phyloP scores from a whole-genome alignment of 2,888 invertebrate species.

The Drymonia ruficornis region DNA sequence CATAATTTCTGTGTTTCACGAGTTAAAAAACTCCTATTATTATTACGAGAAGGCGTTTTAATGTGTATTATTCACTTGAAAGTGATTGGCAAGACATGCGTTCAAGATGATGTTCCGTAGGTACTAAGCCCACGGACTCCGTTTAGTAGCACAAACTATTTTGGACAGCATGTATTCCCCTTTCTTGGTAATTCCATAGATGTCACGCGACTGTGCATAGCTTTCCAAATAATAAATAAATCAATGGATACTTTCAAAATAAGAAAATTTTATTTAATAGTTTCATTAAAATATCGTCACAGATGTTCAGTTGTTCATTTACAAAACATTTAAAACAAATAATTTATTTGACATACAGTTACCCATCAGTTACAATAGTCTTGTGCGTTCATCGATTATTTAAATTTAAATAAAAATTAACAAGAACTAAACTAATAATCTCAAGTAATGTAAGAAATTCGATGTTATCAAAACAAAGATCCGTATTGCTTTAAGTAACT shows the following conservation, averaged over 20 bases:
- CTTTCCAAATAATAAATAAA: conserved; percentile 4
- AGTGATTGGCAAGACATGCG: too few relatives aligned
- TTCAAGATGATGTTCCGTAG: too few relatives aligned
- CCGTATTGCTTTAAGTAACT: conserved; percentile 54
- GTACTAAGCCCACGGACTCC: too few relatives aligned
- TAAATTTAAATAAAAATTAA: conserved; percentile 72
- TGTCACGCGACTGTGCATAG: too few relatives aligned
- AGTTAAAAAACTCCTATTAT: too few relatives aligned
- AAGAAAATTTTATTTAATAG: conserved; percentile 73
- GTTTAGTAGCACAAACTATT: too few relatives aligned
- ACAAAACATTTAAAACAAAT: conserved; percentile 73
- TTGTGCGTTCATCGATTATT: conserved; percentile 65
- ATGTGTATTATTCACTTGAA: too few relatives aligned
- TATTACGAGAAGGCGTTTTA: too few relatives aligned
- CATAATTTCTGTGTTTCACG: too few relatives aligned
- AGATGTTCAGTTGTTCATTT: conserved; percentile 61
- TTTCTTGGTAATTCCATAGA: too few relatives aligned
- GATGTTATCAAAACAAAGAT: conserved; percentile 50
- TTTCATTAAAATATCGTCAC: conserved; percentile 74
- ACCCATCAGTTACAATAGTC: conserved; percentile 55
- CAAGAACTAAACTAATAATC: conserved; percentile 78
- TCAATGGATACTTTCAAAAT: conserved; percentile 44
- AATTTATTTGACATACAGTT: conserved; percentile 76
- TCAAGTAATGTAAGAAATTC: conserved; percentile 79
- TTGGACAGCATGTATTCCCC: too few relatives aligned